These are phyloP conservation scores for Hemaris fuciformis DNA, from an alignment of 2,888 invertebrate species.

Conservation along the genomic window DNA sequence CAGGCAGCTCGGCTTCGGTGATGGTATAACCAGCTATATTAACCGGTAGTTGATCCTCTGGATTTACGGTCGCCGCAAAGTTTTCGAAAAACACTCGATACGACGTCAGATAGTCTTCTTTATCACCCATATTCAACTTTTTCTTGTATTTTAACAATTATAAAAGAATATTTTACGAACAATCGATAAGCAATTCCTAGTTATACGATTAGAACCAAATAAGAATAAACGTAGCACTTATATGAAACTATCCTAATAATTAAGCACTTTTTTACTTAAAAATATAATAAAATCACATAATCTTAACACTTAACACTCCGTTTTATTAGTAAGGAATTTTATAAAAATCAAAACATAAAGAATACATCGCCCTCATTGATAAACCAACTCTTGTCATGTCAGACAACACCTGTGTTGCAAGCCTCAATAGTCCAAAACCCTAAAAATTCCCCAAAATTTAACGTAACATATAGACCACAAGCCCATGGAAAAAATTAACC, in stretches of 20 bases:
- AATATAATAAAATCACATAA: constrained; percentile 33
- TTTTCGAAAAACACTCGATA: constrained; percentile 88
- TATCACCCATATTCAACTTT: constrained; percentile 65
- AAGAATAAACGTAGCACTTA: constrained; percentile 25
- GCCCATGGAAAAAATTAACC: too few relatives aligned
- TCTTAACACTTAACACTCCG: constrained; percentile 25
- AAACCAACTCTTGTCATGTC: constrained; percentile 13
- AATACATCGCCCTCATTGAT: constrained; percentile 45
- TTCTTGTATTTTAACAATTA: constrained; percentile 23
- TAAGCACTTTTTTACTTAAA: constrained; percentile 35
- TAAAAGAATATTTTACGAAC: constrained; percentile 34
- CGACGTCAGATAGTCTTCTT: constrained; percentile 85
- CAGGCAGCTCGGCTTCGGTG: constrained; percentile 85
- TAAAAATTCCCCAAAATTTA: neutral
- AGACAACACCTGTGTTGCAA: neutral
- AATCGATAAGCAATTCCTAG: constrained; percentile 53
- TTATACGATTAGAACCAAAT: constrained; percentile 31
- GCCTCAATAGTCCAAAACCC: neutral
- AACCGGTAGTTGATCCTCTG: constrained; percentile 88
- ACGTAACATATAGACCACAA: too few relatives aligned
- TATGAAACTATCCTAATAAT: constrained; percentile 25
- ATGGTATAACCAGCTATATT: constrained; percentile 86
- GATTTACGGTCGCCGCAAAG: constrained; percentile 85
- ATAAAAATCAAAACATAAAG: constrained; percentile 63
- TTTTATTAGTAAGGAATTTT: constrained; percentile 31